Evolutionary conservation across 1,140 invertebrate genomes (phyloP).

Genomic region (Drosophila guanche): DNA sequence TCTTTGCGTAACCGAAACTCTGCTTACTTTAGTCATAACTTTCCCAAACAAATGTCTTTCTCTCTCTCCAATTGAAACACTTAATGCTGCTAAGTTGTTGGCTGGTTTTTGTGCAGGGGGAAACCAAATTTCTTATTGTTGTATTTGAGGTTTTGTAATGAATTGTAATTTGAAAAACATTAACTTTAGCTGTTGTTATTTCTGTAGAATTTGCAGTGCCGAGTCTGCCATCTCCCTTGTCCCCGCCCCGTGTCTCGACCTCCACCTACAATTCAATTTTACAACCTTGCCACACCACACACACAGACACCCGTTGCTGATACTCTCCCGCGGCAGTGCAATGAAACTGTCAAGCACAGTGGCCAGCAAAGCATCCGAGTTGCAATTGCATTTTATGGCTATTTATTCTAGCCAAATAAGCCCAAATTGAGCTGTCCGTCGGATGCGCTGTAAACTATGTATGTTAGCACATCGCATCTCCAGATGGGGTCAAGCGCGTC

Average conservation of each 20-base stretch:
- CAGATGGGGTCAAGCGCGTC: constrained; percentile 36
- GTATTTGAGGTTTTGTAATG: constrained; percentile 54
- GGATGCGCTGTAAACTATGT: constrained; percentile 20
- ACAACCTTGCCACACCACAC: constrained; percentile 55
- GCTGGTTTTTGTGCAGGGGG: constrained; percentile 22
- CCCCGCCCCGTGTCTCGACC: constrained; percentile 40
- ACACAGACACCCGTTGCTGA: not conserved
- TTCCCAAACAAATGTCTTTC: constrained; percentile 49
- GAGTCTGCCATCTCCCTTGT: constrained; percentile 8
- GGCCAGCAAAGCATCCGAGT: constrained; percentile 17
- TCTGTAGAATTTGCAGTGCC: constrained; percentile 58
- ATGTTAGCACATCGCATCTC: not conserved
- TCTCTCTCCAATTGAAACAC: constrained; percentile 7
- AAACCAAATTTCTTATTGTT: constrained; percentile 53
- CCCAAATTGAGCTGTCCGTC: constrained; percentile 27
- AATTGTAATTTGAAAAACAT: constrained; percentile 69
- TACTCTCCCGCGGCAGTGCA: not conserved
- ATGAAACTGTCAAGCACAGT: constrained; percentile 24
- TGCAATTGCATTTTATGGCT: constrained; percentile 25
- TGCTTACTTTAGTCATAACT: constrained; percentile 59
- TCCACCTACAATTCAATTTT: constrained; percentile 74
- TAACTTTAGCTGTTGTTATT: constrained; percentile 32
- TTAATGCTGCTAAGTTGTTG: constrained; percentile 16
- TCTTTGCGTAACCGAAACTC: constrained; percentile 45
- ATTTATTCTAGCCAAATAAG: constrained; percentile 34